phyloP scores from a whole-genome alignment of 2,797 vertebrate species.

The Dicrostonyx torquatus region DNA sequence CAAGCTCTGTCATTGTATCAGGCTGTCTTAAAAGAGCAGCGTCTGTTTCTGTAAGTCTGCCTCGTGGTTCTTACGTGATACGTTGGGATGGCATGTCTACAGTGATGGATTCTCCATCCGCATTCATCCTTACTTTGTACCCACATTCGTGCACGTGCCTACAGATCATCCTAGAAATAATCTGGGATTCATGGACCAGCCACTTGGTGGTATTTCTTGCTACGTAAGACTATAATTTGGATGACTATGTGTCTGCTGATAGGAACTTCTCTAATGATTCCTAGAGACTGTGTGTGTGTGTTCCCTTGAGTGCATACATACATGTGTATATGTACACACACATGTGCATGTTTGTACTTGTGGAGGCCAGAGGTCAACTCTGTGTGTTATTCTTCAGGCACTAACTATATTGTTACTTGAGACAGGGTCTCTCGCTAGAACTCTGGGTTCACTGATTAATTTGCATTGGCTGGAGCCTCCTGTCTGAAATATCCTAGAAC shows the following conservation, averaged over 20 bases:
- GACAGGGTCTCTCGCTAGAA: background rate
- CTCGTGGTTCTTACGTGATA: background rate
- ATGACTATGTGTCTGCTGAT: background rate
- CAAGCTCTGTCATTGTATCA: background rate
- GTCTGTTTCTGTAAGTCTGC: background rate
- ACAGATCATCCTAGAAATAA: background rate
- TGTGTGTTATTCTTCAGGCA: background rate
- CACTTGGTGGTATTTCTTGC: background rate
- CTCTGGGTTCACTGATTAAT: background rate
- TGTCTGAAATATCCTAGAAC: background rate
- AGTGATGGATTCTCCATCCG: background rate
- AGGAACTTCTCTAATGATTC: background rate
- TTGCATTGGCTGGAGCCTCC: background rate
- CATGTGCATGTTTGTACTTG: background rate
- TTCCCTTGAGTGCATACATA: background rate
- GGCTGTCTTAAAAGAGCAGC: background rate
- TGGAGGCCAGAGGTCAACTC: background rate
- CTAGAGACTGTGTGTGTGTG: background rate
- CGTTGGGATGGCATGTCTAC: background rate
- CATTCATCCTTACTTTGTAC: accelerated
- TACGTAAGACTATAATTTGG: too few relatives aligned
- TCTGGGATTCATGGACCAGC: background rate
- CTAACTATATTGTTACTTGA: background rate
- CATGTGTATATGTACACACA: background rate
- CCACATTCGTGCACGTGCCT: background rate